Percentiles rank a stretch among this genome's conserved stretches.
Conservation (phyloP, 2,797 vertebrate species). For the Sternarchorhynchus goeldii region DNA sequence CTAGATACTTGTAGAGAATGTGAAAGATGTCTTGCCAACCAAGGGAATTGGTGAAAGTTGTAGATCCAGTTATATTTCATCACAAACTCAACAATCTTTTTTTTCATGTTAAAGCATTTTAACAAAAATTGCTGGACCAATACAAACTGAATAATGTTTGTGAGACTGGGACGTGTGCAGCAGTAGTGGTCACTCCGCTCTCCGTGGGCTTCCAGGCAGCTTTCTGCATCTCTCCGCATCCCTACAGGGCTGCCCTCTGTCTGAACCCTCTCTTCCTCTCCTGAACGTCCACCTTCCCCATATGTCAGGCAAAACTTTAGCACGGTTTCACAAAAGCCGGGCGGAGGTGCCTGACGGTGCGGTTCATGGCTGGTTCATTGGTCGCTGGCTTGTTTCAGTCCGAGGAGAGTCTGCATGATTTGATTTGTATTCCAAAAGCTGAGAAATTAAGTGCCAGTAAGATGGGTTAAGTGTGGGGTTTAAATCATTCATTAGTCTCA, state of each 20-base stretch:
- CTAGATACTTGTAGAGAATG: no score
- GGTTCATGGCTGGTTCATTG: constrained; percentile 47
- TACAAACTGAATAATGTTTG: no score
- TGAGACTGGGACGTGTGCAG: no score
- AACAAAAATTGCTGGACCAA: no score
- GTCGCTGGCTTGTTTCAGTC: constrained; percentile 16
- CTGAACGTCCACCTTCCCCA: constrained; percentile 26
- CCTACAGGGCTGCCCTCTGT: neutral
- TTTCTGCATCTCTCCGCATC: neutral
- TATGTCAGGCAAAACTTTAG: constrained; percentile 29
- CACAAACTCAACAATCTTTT: no score
- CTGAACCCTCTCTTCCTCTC: constrained; percentile 18
- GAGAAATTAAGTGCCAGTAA: constrained; percentile 40
- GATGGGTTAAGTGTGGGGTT: constrained; percentile 49
- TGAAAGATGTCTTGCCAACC: no score
- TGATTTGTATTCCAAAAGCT: constrained; percentile 50
- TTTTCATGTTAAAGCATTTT: no score
- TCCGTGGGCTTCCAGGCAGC: neutral
- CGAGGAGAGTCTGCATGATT: constrained; percentile 9
- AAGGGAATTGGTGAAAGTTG: no score
- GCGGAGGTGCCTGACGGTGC: constrained; percentile 9
- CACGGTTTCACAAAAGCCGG: constrained; percentile 18
- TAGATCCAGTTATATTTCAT: no score
- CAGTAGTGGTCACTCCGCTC: no score
- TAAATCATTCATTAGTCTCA: constrained; percentile 50